A percentile compares a stretch with the other conserved stretches of the same genome.
phyloP scores from a whole-genome alignment of 2,888 invertebrate genomes.

The Papilio gigon region DNA sequence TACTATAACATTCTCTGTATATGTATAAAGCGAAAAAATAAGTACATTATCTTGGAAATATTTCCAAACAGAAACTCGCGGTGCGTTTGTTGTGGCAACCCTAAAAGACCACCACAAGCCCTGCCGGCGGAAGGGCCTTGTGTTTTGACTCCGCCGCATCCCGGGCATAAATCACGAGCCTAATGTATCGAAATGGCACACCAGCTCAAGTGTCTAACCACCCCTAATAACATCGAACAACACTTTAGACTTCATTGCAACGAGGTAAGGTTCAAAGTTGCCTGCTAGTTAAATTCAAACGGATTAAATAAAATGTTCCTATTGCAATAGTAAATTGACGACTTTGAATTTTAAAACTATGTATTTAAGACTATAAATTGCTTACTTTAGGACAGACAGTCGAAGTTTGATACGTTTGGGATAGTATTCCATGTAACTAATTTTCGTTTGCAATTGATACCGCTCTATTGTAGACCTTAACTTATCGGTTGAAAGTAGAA shows the following conservation, averaged over 20 bases:
- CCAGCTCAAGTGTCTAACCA: conserved; percentile 61
- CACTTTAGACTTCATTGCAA: conserved; percentile 48
- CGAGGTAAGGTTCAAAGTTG: conserved; percentile 24
- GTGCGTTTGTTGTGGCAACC: conserved; percentile 50
- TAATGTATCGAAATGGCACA: conserved; percentile 80
- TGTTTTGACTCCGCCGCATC: conserved; percentile 78
- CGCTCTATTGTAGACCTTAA: conserved; percentile 33
- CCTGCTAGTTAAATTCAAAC: conserved; percentile 31
- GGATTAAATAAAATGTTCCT: conserved; percentile 41
- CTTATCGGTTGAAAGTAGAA: conserved; percentile 48
- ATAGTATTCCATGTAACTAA: conserved; percentile 49
- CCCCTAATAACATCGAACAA: conserved; percentile 51
- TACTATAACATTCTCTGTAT: background rate
- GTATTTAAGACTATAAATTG: conserved; percentile 48
- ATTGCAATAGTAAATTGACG: background rate
- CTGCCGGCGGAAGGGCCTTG: conserved; percentile 59
- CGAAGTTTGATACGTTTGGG: conserved; percentile 58
- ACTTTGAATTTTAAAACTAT: conserved; percentile 40
- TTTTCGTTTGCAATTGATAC: conserved; percentile 31
- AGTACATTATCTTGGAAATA: background rate
- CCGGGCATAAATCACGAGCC: conserved; percentile 78
- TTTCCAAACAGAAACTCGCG: background rate
- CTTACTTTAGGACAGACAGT: conserved; percentile 50
- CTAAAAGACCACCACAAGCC: conserved; percentile 49
- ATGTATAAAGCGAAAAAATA: background rate